Evolutionary conservation across 2,797 vertebrate species (phyloP), one percentile per base, ranked within the genome.

Genomic region (Gymnocypris eckloni): DNA sequence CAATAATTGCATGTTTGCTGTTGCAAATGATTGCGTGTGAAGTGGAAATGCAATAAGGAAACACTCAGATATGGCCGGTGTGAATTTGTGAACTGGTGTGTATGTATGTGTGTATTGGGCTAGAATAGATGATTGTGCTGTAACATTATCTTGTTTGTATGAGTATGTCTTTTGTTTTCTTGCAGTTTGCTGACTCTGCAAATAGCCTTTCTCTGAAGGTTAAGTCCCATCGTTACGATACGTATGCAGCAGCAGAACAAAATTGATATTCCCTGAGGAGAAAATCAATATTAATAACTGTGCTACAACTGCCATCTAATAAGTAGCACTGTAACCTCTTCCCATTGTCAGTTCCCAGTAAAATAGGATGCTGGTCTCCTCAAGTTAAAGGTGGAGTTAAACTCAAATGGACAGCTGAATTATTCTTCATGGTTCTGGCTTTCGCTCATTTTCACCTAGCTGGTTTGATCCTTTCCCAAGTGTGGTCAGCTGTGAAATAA

Each of bases 201-300:
- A 85, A 54, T 71, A 54, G 71, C 18, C 88, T 84, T 81, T 22
- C 89, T 91, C 83, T 64, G 88, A 93, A 91, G 88, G 90, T 91
- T 91, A 87, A 90, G 82, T 77, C 91, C 93, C 87, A 90, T 92
- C 90, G 86, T 90, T 84, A 89, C 91, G 80, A 87, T 89, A 25
- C 77, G 41, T 89, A 90, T 69, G 88, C 89, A 90, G 81, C 85
- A 86, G 89, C 84, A 90, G 93, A 94, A 94, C 92, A 90, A 92
- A 95, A 96, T 93, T 93, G 91, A 94, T 93, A 92, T 90, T 88
- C 86, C 78, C 84, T 39, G 33, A 89, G 89, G 90, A 93, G 93
- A 92, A 91, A 95, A 95, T 96, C 94, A 92, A 92, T 96, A 95
- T 94, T 94, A 95, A 92, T 94, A 94, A 93, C 86, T 64, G 82